Evolutionary conservation across 2,888 invertebrate species (phyloP).

Genomic region (Papilio gigon): DNA sequence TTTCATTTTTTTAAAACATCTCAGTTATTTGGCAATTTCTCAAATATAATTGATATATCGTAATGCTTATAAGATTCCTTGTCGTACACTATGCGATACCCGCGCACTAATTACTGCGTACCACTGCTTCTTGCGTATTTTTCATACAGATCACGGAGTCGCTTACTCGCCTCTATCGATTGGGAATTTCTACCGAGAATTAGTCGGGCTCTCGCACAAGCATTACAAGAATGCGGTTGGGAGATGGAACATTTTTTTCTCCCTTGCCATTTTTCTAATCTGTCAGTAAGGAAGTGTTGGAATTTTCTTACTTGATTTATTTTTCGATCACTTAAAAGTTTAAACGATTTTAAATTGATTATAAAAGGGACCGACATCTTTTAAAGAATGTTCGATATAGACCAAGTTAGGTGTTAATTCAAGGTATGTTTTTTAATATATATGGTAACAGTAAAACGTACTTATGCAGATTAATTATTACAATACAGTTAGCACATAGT

Average conservation of each 20-base stretch:
- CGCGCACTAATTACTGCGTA: slow-evolving; percentile 73
- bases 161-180: slow-evolving; percentile 67
- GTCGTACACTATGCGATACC: slow-evolving; percentile 41
- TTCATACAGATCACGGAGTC: slow-evolving; percentile 78
- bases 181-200: slow-evolving; percentile 62
- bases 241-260: slow-evolving; percentile 39
- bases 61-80: slow-evolving; percentile 37
- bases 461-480: not conserved
- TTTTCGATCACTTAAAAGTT: slow-evolving; percentile 14
- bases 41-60: not conserved
- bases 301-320: slow-evolving; percentile 33
- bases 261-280: slow-evolving; percentile 32
- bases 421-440: too few relatives aligned
- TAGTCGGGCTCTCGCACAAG: slow-evolving; percentile 51
- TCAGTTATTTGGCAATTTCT: slow-evolving; percentile 12
- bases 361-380: too few relatives aligned
- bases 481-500: not conserved
- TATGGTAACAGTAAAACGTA: not conserved
- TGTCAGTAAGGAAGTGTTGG: slow-evolving; percentile 22
- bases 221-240: slow-evolving; percentile 59
- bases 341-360: not conserved
- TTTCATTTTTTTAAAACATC: too few relatives aligned
- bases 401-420: too few relatives aligned
- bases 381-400: too few relatives aligned
- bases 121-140: slow-evolving; percentile 62